These are phyloP conservation scores for Acanthaster planci DNA, from an alignment of 35 echinoderm and acorn worm species.

Conservation along the genomic window DNA sequence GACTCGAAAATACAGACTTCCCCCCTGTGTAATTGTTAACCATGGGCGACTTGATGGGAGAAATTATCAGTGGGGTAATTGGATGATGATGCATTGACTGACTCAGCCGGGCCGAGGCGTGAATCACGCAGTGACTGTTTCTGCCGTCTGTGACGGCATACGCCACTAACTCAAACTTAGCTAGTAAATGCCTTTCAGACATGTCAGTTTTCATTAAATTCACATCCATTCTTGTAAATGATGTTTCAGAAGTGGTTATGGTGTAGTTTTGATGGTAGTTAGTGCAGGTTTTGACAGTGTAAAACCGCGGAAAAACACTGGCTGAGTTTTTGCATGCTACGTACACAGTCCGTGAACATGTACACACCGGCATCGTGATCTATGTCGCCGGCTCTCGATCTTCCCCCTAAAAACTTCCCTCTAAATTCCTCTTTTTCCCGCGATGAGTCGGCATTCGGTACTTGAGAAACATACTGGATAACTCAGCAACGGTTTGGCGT, in stretches of 20 bases:
- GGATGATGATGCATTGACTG: neutral
- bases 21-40: neutral
- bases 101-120: neutral
- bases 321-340: no score
- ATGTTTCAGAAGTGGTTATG: no score
- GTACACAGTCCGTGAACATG: no score
- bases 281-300: no score
- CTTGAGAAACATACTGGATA: neutral
- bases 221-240: no score
- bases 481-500: neutral
- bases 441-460: neutral
- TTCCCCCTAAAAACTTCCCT: neutral
- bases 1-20: no score
- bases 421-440: neutral
- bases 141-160: neutral
- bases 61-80: neutral
- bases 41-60: neutral
- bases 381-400: no score
- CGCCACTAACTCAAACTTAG: neutral
- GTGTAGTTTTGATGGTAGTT: no score
- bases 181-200: neutral
- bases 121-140: constrained; percentile 5
- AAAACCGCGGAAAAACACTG: no score
- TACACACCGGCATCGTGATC: no score
- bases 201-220: no score